Evolutionary conservation across 2,113 vertebrate species (phyloP), one percentile per base, ranked within the genome.

Genomic region (Fulica atra): DNA sequence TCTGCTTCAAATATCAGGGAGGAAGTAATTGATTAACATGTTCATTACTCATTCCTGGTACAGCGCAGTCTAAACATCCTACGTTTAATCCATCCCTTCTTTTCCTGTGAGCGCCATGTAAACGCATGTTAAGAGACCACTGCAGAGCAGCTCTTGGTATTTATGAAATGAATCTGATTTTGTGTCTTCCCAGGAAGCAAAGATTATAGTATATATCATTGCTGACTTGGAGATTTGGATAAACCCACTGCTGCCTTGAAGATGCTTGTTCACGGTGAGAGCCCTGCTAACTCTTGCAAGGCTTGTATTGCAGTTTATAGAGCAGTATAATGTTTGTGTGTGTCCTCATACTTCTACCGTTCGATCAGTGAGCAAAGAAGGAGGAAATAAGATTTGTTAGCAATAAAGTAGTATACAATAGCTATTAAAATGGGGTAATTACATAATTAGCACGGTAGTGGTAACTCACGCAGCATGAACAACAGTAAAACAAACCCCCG

Each of bases 351-450:
- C 42, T 84, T 89, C 31, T 71, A 53, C 65, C 4, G 3, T 94
- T 86, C 63, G 1, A 94, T 92, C 86, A 44, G 80, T 10, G 38
- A 92, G 78, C 56, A 81, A 71, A 92, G 85, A 69, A 83, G 78
- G 76, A 95, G 90, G 94, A 96, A 97, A 95, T 95, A 73, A 92
- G 88, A 94, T 95, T 97, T 96, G 94, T 93, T 94, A 89, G 92
- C 92, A 95, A 94, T 96, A 97, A 97, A 97, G 71, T 28, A 29
- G 63, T 78, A 48, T 86, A 95, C 92, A 96, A 95, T 89, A 81
- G 89, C 94, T 92, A 96, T 95, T 97, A 96, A 97, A 96, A 96
- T 29, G 25, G 92, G 78, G 95, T 91, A 96, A 97, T 97, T 97
- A 94, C 91, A 88, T 95, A 97, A 97, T 97, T 97, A 97, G 92